phyloP scores from a whole-genome alignment of 2,797 vertebrate species.

The Alfaro cultratus region DNA sequence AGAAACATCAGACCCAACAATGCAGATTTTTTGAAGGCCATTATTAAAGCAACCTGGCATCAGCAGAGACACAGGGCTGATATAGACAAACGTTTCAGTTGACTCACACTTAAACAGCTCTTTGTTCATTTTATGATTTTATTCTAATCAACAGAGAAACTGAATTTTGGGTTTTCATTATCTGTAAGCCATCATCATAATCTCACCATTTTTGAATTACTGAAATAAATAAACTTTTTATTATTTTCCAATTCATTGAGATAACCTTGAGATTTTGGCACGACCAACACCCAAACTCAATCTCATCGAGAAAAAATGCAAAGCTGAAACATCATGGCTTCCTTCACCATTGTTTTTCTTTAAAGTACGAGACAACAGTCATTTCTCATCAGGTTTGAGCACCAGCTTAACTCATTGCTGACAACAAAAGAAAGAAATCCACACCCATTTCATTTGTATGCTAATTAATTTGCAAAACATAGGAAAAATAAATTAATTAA shows the following conservation, averaged over 20 bases:
- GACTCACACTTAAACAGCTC: no score
- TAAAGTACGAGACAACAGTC: not conserved
- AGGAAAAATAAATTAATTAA: not conserved
- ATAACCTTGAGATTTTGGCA: not conserved
- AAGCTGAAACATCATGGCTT: not conserved
- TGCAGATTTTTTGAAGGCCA: not conserved
- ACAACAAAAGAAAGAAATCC: not conserved
- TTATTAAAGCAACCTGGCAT: not conserved
- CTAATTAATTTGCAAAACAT: not conserved
- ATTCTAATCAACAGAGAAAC: not conserved
- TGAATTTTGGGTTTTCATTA: not conserved
- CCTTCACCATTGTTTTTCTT: not conserved
- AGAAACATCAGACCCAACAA: not conserved
- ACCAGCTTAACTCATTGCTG: not conserved
- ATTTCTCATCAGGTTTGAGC: not conserved
- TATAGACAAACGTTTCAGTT: not conserved
- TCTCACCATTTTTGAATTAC: not conserved
- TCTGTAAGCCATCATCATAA: not conserved
- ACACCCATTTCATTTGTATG: not conserved
- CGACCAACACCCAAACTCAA: not conserved
- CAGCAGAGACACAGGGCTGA: not conserved
- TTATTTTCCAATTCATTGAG: not conserved
- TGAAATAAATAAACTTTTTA: not conserved
- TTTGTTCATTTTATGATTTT: not conserved
- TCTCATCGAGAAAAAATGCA: constrained; percentile 2